phyloP scores from a whole-genome alignment of 2,113 vertebrate genomes.

The Gymnobelideus leadbeateri region DNA sequence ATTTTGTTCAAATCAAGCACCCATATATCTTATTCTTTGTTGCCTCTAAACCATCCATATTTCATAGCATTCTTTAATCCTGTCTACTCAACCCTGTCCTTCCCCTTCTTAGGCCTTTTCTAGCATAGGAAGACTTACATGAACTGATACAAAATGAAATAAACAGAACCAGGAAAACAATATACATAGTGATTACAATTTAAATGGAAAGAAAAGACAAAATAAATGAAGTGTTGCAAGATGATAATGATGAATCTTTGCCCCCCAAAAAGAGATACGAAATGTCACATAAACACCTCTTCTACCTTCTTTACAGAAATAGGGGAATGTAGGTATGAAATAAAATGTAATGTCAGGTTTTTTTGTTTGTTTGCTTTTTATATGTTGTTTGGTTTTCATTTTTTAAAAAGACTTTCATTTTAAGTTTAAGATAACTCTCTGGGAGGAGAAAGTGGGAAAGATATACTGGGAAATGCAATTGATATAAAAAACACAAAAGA shows the following conservation, averaged over 20 bases:
- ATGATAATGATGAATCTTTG: neutral
- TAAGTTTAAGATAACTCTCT: too few species aligned
- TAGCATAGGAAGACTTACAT: neutral
- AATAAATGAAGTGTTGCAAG: neutral
- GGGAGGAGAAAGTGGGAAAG: too few species aligned
- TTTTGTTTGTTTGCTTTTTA: too few species aligned
- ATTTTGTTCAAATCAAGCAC: neutral
- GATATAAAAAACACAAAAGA: too few species aligned
- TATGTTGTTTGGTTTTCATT: too few species aligned
- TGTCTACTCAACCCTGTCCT: too few species aligned
- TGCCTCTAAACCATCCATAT: neutral
- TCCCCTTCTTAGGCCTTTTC: neutral
- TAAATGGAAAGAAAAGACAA: neutral
- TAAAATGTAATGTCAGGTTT: too few species aligned
- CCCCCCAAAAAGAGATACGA: neutral
- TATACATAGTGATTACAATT: neutral
- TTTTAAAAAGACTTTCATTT: too few species aligned
- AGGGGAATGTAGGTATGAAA: neutral
- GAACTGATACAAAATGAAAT: too few species aligned
- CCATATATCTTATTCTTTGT: neutral
- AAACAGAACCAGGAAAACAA: too few species aligned
- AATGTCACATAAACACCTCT: neutral
- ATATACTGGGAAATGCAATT: too few species aligned
- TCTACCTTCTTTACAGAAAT: neutral
- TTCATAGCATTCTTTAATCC: neutral